Percentiles rank a stretch among this genome's conserved stretches.
phyloP scores from a whole-genome alignment of 2,888 invertebrate species.

The Mimachlamys varia region DNA sequence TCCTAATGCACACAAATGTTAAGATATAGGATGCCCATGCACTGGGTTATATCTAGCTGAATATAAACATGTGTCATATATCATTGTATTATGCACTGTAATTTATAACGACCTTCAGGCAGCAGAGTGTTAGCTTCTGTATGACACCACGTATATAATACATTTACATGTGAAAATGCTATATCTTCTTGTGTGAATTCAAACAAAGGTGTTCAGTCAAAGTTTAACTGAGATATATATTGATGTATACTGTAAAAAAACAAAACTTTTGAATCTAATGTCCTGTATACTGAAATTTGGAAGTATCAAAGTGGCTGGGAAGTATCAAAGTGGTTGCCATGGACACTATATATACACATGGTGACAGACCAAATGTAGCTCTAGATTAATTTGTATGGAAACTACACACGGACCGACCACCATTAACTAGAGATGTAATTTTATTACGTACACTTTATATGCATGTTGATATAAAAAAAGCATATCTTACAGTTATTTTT shows the following conservation, averaged over 20 bases:
- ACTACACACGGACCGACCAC: not conserved
- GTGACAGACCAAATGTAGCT: too few relatives aligned
- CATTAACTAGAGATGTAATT: not conserved
- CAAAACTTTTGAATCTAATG: too few relatives aligned
- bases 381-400: not conserved
- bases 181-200: not conserved
- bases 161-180: not conserved
- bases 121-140: not conserved
- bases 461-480: not conserved
- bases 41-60: not conserved
- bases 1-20: not conserved
- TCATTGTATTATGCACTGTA: not conserved
- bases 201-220: too few relatives aligned
- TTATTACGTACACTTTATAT: not conserved
- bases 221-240: too few relatives aligned
- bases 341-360: too few relatives aligned
- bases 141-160: not conserved
- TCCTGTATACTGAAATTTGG: too few relatives aligned
- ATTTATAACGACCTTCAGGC: conserved; percentile 17
- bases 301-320: too few relatives aligned
- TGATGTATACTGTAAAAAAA: too few relatives aligned
- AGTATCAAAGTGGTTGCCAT: too few relatives aligned
- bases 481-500: not conserved
- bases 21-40: not conserved
- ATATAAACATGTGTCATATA: not conserved